Base-by-base conservation (phyloP, 2,888 invertebrate genomes). In the Rhorus exstirpatorius region DNA sequence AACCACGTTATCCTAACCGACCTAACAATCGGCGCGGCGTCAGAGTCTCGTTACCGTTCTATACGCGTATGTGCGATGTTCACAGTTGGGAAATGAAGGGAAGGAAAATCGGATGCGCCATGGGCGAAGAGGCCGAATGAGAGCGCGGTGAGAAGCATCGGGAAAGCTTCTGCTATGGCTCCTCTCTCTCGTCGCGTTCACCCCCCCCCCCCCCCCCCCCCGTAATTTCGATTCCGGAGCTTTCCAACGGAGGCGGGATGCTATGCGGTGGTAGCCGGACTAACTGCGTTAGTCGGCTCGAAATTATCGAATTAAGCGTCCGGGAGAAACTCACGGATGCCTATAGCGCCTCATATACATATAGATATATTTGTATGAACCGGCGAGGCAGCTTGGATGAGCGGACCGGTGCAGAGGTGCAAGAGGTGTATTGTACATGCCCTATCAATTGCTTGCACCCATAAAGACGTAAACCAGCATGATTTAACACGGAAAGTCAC, bases 251-350 rank as follows among this genome's bases (percentile, higher is more conserved):
- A 44, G 53, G 26, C 58, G 26, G 44, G 46, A 49, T 63, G 67
- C 63, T 70, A 65, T 65, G 65, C 65, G 72, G 60, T 63, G 68
- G 81, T 81, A 70, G 70, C 78, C 68, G 63, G 55, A 78, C 74
- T 74, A 81, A 81, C 78, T 81, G 78, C 77, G 77, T 81, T 81
- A 81, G 81, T 70, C 53, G 68, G 78, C 61, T 63, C 78, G 77
- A 81, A 81, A 81, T 81, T 81, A 81, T 81, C 81, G 78, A 81
- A 81, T 81, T 78, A 81, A 81, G 78, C 81, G 67, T 49, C 35
- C 63, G 55, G 78, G 35, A 60, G 53, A n/a, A 68, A 63, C 49
- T 31, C 74, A 60, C 26, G n/a, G 49, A 35, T 46, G 35, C 35
- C 17, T 26, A 70, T 55, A 70, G 35, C 51, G 6, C 31, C 1